Conservation (phyloP, 1,140 invertebrate genomes). For the Aradophagus sp. region DNA sequence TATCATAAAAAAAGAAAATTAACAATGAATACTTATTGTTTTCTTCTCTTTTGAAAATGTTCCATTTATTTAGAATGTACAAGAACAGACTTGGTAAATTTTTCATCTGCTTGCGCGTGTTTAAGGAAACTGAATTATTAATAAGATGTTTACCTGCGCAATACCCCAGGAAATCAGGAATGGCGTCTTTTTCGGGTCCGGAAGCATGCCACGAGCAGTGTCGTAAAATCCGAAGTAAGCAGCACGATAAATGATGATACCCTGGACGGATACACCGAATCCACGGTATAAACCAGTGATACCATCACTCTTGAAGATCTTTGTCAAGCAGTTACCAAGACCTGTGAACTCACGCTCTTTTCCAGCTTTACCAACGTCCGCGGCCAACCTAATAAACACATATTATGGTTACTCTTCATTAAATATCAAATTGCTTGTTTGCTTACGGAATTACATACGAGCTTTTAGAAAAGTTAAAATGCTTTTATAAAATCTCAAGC, state of each 20-base stretch:
- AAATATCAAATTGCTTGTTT: no score
- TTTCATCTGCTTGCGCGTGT: no score
- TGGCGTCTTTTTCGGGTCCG: constrained; percentile 87
- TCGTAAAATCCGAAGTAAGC: constrained; percentile 96
- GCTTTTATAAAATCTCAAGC: no score
- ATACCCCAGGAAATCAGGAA: constrained; percentile 85
- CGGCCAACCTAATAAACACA: constrained; percentile 78
- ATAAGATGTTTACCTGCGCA: constrained; percentile 78
- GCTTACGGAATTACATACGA: no score
- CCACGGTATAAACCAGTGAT: constrained; percentile 89
- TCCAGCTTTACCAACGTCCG: constrained; percentile 86
- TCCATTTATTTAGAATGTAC: no score
- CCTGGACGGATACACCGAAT: constrained; percentile 92
- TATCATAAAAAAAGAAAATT: no score
- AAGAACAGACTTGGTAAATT: no score
- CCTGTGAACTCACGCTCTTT: constrained; percentile 88
- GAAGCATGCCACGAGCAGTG: constrained; percentile 90
- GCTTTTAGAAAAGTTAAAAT: no score
- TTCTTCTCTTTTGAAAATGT: no score
- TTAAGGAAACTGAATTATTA: not conserved
- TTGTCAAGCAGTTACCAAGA: constrained; percentile 86
- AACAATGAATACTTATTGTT: no score
- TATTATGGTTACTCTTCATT: no score
- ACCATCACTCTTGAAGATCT: constrained; percentile 90
- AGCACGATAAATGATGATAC: constrained; percentile 90